phyloP scores from a whole-genome alignment of 2,888 invertebrate genomes.

The Arge pagana region DNA sequence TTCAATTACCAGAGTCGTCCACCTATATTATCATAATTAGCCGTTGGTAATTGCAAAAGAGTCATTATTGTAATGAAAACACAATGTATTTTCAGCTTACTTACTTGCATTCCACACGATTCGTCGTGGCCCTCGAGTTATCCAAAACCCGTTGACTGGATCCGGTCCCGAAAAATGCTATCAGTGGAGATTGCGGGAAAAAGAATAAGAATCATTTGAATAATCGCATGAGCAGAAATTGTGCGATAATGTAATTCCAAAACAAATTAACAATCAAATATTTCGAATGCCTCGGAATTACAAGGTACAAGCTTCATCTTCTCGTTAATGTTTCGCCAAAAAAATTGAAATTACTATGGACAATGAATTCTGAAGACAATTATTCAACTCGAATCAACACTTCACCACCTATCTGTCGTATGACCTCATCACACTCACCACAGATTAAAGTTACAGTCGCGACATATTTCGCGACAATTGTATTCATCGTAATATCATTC shows the following conservation, averaged over 20 bases:
- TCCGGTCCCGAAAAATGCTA: too few relatives aligned
- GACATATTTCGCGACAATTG: slow-evolving; percentile 7
- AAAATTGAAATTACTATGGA: background rate
- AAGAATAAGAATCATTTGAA: background rate
- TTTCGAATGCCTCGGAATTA: background rate
- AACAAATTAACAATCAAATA: background rate
- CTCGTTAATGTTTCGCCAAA: background rate
- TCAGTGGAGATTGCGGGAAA: too few relatives aligned
- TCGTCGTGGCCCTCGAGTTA: too few relatives aligned
- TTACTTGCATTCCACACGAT: too few relatives aligned
- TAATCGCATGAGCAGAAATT: background rate
- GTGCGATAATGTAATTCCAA: background rate
- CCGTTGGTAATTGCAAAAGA: too few relatives aligned
- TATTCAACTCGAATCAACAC: background rate
- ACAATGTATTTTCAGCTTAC: too few relatives aligned
- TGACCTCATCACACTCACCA: too few relatives aligned
- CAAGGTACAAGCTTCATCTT: background rate
- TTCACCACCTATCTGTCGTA: too few relatives aligned
- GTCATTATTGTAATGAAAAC: too few relatives aligned
- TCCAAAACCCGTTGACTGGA: too few relatives aligned
- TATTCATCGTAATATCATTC: slow-evolving; percentile 1
- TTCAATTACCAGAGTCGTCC: too few relatives aligned
- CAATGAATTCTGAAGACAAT: background rate
- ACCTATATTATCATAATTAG: too few relatives aligned
- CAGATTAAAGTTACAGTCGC: background rate